phyloP scores from a whole-genome alignment of 2,888 invertebrate genomes.

The Phorcus lineatus region DNA sequence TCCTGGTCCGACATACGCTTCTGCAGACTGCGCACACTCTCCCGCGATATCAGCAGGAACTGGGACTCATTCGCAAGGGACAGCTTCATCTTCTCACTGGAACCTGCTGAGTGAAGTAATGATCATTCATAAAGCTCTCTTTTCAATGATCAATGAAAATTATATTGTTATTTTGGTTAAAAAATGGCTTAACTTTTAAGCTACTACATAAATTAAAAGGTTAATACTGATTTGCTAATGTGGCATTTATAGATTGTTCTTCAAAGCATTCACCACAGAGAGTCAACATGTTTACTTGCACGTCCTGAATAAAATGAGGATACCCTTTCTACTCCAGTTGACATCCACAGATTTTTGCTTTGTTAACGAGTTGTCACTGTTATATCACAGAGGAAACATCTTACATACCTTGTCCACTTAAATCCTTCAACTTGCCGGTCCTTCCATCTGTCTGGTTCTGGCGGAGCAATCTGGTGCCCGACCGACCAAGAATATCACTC shows the following conservation, averaged over 20 bases:
- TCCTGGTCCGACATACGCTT: slow-evolving; percentile 75
- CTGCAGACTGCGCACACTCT: slow-evolving; percentile 85
- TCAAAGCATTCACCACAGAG: no score
- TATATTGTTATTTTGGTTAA: not conserved
- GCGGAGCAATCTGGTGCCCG: slow-evolving; percentile 78
- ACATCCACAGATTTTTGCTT: no score
- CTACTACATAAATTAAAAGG: no score
- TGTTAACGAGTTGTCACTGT: no score
- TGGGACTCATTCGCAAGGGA: slow-evolving; percentile 73
- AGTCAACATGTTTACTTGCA: no score
- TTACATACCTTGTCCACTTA: not conserved
- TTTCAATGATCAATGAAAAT: not conserved
- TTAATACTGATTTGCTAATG: no score
- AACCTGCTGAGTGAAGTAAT: not conserved
- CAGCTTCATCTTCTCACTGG: slow-evolving; percentile 33
- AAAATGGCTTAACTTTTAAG: not conserved
- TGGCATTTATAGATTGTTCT: no score
- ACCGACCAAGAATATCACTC: slow-evolving; percentile 82
- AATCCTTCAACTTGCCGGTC: slow-evolving; percentile 51
- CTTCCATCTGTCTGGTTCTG: slow-evolving; percentile 54
- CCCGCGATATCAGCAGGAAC: slow-evolving; percentile 84
- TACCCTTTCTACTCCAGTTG: no score
- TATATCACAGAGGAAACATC: no score
- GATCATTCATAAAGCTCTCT: not conserved
- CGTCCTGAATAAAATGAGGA: no score